phyloP scores from a whole-genome alignment of 2,888 invertebrate genomes.

The Hemicrepidius hirtus region DNA sequence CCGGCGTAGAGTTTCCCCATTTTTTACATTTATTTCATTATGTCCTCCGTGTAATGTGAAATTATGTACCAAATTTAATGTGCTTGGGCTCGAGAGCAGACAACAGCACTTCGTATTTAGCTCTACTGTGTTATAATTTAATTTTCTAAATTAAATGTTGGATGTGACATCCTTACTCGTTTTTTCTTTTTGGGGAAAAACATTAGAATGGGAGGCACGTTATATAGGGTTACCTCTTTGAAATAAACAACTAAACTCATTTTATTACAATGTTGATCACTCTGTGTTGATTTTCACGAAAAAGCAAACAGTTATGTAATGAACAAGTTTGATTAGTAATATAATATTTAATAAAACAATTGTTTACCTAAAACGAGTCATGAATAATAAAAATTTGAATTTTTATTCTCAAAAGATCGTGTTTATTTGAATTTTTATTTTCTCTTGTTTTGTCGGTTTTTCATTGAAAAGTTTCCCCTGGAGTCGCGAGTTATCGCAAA shows the following conservation, averaged over 20 bases:
- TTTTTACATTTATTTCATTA: conserved; percentile 38
- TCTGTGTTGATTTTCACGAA: too few relatives aligned
- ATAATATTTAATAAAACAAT: too few relatives aligned
- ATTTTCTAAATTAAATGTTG: conserved; percentile 30
- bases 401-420: conserved; percentile 10
- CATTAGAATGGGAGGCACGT: too few relatives aligned
- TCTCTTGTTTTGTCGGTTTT: conserved; percentile 5
- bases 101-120: conserved; percentile 23
- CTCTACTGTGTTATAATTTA: conserved; percentile 34
- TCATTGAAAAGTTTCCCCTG: conserved; percentile 12
- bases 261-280: too few relatives aligned
- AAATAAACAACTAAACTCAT: too few relatives aligned
- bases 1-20: neutral
- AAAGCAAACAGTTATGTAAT: too few relatives aligned
- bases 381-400: neutral
- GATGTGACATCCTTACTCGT: conserved; percentile 3
- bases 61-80: conserved; percentile 38
- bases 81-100: conserved; percentile 8
- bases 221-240: too few relatives aligned
- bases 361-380: too few relatives aligned
- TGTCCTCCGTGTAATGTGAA: conserved; percentile 35
- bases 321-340: too few relatives aligned
- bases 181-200: neutral
- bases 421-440: conserved; percentile 27
- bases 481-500: conserved; percentile 19